phyloP scores from a whole-genome alignment of 2,113 vertebrate species.

The Syngnathoides biaculeatus region DNA sequence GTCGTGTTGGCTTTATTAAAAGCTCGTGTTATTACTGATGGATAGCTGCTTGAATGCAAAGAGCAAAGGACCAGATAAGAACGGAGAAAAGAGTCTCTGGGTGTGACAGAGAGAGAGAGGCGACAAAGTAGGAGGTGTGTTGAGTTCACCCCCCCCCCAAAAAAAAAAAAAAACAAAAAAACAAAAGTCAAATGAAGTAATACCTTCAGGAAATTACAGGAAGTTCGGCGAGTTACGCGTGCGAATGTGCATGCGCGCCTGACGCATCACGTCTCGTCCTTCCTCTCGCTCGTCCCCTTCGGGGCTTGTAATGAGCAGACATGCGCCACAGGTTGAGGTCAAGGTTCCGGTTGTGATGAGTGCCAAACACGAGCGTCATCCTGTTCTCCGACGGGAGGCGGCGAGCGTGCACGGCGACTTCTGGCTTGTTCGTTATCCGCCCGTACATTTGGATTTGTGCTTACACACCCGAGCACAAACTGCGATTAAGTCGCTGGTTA shows the following conservation, averaged over 20 bases:
- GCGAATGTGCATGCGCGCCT: slow-evolving; percentile 13
- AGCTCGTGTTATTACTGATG: slow-evolving; percentile 54
- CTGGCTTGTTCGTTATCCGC: slow-evolving; percentile 36
- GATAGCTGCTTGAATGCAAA: slow-evolving; percentile 49
- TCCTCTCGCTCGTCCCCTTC: slow-evolving; percentile 31
- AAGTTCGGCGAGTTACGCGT: slow-evolving; percentile 7
- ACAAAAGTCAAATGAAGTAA: slow-evolving; percentile 64
- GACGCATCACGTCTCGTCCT: slow-evolving; percentile 41
- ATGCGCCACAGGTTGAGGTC: slow-evolving; percentile 54
- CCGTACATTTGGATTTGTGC: slow-evolving; percentile 25
- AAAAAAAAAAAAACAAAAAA: too few species aligned
- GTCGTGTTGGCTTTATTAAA: slow-evolving; percentile 62
- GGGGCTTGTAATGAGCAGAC: slow-evolving; percentile 54
- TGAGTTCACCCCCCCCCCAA: slow-evolving; percentile 54
- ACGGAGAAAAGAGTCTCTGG: slow-evolving; percentile 14
- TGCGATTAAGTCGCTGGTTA: not conserved
- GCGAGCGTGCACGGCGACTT: slow-evolving; percentile 19
- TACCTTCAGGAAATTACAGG: slow-evolving; percentile 55
- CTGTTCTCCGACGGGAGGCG: slow-evolving; percentile 45
- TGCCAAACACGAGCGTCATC: slow-evolving; percentile 34
- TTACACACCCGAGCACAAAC: slow-evolving; percentile 15
- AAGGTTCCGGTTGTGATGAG: slow-evolving; percentile 57
- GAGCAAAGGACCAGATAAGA: slow-evolving; percentile 51
- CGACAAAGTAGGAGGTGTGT: slow-evolving; percentile 34
- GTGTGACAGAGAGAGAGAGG: slow-evolving; percentile 11